phyloP scores from a whole-genome alignment of 1,140 invertebrate genomes.

The Scaptomyza montana region DNA sequence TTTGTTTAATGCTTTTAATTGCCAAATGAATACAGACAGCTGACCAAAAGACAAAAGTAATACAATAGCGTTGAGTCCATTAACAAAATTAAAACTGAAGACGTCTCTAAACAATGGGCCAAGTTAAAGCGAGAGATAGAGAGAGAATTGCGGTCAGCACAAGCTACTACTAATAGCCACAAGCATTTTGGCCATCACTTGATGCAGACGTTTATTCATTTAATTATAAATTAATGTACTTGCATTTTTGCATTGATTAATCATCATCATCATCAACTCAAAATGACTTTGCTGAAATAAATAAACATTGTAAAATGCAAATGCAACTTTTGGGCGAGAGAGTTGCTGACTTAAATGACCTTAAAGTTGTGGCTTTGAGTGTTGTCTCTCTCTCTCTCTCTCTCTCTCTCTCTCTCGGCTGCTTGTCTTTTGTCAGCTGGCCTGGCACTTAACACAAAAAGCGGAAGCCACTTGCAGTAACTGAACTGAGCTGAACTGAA shows the following conservation, averaged over 20 bases:
- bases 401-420: too few species aligned
- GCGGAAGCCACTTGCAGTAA: constrained; percentile 39
- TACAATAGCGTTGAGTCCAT: constrained; percentile 55
- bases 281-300: not conserved
- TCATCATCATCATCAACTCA: not conserved
- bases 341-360: not conserved
- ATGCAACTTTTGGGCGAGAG: not conserved
- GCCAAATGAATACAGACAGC: constrained; percentile 37
- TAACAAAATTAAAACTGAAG: constrained; percentile 74
- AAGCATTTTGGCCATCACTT: not conserved
- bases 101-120: constrained; percentile 38
- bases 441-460: not conserved
- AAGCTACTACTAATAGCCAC: not conserved
- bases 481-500: too few species aligned
- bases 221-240: not conserved
- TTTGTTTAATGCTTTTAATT: constrained; percentile 70
- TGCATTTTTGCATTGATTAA: not conserved
- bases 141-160: constrained; percentile 26
- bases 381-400: too few species aligned
- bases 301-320: not conserved
- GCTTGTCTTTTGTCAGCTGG: not conserved
- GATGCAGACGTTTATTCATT: not conserved
- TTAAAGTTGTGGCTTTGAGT: not conserved
- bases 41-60: constrained; percentile 6
- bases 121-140: constrained; percentile 1